Conservation (phyloP, 2,113 vertebrate genomes). For the Lethenteron reissneri region DNA sequence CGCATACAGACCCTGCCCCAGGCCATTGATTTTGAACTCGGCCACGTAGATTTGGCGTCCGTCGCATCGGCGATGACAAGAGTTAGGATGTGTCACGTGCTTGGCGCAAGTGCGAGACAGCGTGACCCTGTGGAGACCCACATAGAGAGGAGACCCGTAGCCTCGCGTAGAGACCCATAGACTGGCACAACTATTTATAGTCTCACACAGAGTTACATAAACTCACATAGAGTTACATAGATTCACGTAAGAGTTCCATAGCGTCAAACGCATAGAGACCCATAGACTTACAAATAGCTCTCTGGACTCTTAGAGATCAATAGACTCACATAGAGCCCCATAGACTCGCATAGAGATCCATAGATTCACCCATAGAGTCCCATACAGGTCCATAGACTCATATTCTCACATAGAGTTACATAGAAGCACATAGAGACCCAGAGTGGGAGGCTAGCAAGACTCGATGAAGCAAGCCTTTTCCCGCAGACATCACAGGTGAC, state of each 20-base stretch:
- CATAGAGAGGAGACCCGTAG: background rate
- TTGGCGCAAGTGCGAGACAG: too few species aligned
- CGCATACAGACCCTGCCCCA: too few species aligned
- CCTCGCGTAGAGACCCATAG: background rate
- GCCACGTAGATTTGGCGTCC: too few species aligned
- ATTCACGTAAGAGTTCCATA: background rate
- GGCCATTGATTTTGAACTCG: too few species aligned
- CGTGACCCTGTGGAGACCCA: background rate
- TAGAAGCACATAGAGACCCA: background rate
- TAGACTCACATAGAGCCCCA: background rate
- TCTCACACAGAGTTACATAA: background rate
- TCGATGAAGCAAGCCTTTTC: too few species aligned
- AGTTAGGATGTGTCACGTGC: too few species aligned
- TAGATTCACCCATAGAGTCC: background rate
- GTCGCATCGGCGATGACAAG: too few species aligned
- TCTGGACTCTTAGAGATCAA: background rate
- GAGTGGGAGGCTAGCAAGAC: background rate
- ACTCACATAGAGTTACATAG: background rate
- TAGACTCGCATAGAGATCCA: background rate
- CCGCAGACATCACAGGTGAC: too few species aligned
- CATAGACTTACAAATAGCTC: background rate
- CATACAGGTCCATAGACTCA: background rate
- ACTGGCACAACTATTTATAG: background rate
- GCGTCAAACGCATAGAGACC: background rate
- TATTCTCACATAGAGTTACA: background rate